A percentile compares a stretch with the other conserved stretches of the same genome.
These are phyloP conservation scores for Sebastes flavidus DNA, from an alignment of 2,797 vertebrate species.

Conservation along the genomic window DNA sequence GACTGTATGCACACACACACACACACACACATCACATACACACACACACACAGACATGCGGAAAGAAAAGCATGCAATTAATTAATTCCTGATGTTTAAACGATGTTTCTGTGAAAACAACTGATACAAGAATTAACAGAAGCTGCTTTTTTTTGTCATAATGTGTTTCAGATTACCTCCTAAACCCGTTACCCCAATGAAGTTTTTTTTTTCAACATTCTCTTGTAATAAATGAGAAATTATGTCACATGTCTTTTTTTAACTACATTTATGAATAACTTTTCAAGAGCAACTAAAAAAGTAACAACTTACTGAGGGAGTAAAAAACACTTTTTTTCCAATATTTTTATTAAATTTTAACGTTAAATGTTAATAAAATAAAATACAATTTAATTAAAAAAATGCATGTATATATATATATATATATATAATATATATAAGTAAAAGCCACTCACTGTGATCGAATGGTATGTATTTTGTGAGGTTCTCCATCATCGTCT, in stretches of 20 bases:
- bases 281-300: not conserved
- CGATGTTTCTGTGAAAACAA: not conserved
- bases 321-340: too few species aligned
- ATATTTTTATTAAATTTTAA: too few species aligned
- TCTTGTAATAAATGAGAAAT: not conserved
- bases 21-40: not conserved
- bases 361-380: too few species aligned
- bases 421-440: fast-evolving
- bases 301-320: not conserved
- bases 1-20: slow-evolving; percentile 57
- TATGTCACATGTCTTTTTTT: not conserved
- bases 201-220: not conserved
- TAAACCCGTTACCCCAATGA: fast-evolving
- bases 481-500: not conserved
- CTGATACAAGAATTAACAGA: not conserved
- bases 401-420: fast-evolving
- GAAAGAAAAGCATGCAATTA: not conserved
- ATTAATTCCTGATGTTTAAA: not conserved
- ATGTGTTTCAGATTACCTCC: not conserved
- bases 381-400: too few species aligned
- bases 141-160: not conserved
- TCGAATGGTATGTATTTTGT: fast-evolving
- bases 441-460: slow-evolving; percentile 63
- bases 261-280: not conserved
- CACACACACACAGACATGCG: not conserved